phyloP scores from a whole-genome alignment of 2,113 vertebrate species.

The Serinus canaria region DNA sequence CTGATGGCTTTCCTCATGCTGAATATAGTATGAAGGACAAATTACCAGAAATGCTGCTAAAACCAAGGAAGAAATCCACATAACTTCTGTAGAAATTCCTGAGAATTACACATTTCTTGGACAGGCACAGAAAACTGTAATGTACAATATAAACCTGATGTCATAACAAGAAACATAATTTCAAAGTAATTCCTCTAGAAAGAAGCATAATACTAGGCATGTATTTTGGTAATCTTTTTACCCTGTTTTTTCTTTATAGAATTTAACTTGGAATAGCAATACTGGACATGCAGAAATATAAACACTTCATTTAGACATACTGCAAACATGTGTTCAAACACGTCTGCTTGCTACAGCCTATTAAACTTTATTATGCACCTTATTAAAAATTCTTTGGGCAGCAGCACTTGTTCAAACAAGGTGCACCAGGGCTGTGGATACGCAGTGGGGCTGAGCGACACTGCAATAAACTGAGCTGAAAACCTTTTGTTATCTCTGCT shows the following conservation, averaged over 20 bases:
- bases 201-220: neutral
- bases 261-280: neutral
- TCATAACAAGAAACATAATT: neutral
- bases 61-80: neutral
- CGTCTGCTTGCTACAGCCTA: neutral
- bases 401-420: constrained; percentile 7
- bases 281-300: neutral
- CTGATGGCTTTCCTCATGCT: neutral
- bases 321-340: neutral
- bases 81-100: neutral
- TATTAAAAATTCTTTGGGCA: constrained; percentile 26
- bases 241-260: neutral
- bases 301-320: neutral
- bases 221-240: neutral
- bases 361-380: constrained; percentile 21
- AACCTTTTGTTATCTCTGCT: neutral
- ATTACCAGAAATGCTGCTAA: neutral
- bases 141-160: neutral
- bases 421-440: neutral
- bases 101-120: neutral
- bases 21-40: neutral
- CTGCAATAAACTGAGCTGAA: neutral
- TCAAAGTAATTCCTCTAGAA: neutral
- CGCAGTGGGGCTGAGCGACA: neutral
- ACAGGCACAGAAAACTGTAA: neutral